Evolutionary conservation across 2,888 invertebrate species (phyloP).

Genomic region (Cosmopolites sordidus): DNA sequence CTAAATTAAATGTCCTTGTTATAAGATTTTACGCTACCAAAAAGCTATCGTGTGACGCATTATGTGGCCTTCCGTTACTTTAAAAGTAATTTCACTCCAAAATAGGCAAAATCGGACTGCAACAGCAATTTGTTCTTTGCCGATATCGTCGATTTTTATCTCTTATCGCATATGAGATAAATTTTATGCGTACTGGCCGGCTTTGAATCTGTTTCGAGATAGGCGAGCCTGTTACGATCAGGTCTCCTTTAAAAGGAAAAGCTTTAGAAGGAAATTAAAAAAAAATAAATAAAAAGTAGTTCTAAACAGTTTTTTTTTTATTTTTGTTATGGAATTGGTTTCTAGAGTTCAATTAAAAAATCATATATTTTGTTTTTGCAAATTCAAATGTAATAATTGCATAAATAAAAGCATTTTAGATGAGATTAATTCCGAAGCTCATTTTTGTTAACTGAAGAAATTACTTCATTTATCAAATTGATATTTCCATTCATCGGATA

Average conservation of each 20-base stretch:
- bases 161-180: neutral
- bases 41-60: neutral
- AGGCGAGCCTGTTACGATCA: neutral
- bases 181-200: neutral
- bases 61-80: neutral
- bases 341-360: too few relatives aligned
- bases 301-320: neutral
- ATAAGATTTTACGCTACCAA: neutral
- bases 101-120: neutral
- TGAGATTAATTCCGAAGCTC: too few relatives aligned
- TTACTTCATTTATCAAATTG: too few relatives aligned
- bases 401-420: too few relatives aligned
- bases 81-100: neutral
- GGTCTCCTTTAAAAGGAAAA: neutral
- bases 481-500: too few relatives aligned
- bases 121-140: neutral
- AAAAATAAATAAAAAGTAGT: neutral
- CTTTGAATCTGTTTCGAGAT: neutral
- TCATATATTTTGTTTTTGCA: too few relatives aligned
- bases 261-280: neutral
- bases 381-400: too few relatives aligned
- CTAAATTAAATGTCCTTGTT: neutral
- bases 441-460: too few relatives aligned
- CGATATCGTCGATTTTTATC: neutral
- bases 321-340: too few relatives aligned